Evolutionary conservation across 2,888 invertebrate genomes (phyloP).

Genomic region (Eupithecia centaureata): DNA sequence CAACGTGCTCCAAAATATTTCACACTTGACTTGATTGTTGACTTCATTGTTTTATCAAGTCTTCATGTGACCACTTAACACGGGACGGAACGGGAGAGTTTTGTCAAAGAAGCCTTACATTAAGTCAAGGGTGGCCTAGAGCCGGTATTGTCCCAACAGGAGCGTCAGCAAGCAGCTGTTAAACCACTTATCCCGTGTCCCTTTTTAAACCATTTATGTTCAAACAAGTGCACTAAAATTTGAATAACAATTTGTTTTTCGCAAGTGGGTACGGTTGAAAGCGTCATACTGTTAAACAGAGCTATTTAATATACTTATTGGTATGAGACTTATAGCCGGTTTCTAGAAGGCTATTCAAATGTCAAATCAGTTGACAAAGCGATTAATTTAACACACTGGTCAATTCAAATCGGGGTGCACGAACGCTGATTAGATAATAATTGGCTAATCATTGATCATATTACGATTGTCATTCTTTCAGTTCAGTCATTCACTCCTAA

Average conservation of each 20-base stretch:
- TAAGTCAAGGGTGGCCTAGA: constrained; percentile 31
- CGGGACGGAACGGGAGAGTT: constrained; percentile 24
- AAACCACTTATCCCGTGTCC: constrained; percentile 45
- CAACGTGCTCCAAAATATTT: constrained; percentile 1
- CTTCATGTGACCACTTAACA: constrained; percentile 10
- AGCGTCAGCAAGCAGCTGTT: constrained; percentile 23
- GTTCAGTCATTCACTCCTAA: too few relatives aligned
- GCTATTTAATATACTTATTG: too few relatives aligned
- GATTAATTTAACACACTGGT: too few relatives aligned
- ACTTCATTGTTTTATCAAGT: constrained; percentile 7
- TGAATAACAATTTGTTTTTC: constrained; percentile 35
- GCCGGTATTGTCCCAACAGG: constrained; percentile 27
- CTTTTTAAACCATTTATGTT: constrained; percentile 46
- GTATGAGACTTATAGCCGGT: too few relatives aligned
- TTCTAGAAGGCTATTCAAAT: too few relatives aligned
- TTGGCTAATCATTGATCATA: too few relatives aligned
- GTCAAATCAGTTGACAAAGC: too few relatives aligned
- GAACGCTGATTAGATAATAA: too few relatives aligned
- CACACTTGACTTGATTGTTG: constrained; percentile 11
- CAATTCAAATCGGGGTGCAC: too few relatives aligned
- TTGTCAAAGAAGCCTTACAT: constrained; percentile 28
- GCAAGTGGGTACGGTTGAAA: too few relatives aligned
- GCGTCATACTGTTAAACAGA: too few relatives aligned
- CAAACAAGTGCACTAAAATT: constrained; percentile 44
- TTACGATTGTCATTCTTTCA: too few relatives aligned